These are phyloP conservation scores for Mormyrus lacerda DNA, from an alignment of 2,113 vertebrate genomes.

Conservation along the genomic window DNA sequence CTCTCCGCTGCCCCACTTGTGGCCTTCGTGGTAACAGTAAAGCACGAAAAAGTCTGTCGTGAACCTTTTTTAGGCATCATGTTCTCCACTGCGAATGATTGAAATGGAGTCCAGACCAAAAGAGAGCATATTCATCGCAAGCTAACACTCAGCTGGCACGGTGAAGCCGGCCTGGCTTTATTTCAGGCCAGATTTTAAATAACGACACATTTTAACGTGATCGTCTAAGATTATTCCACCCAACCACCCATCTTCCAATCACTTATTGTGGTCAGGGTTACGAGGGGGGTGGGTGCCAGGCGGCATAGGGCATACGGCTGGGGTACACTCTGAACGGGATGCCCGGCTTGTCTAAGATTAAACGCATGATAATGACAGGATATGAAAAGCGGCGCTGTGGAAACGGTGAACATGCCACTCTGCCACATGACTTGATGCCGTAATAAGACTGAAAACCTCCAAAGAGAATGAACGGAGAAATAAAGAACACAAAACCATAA, in stretches of 20 bases:
- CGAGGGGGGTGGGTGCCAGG: neutral
- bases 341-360: neutral
- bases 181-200: slow-evolving; percentile 46
- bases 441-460: slow-evolving; percentile 27
- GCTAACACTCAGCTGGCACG: slow-evolving; percentile 57
- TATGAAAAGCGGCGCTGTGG: slow-evolving; percentile 42
- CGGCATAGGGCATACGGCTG: neutral
- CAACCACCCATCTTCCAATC: neutral
- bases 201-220: slow-evolving; percentile 17
- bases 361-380: slow-evolving; percentile 41
- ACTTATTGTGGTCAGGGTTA: neutral
- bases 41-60: slow-evolving; percentile 22
- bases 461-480: neutral
- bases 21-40: slow-evolving; percentile 45
- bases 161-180: slow-evolving; percentile 31
- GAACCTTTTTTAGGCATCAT: slow-evolving; percentile 37
- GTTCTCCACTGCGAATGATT: slow-evolving; percentile 41
- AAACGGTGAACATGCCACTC: slow-evolving; percentile 26
- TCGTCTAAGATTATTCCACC: neutral
- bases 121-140: slow-evolving; percentile 44
- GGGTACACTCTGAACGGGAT: neutral
- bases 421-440: slow-evolving; percentile 33
- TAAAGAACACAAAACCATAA: neutral
- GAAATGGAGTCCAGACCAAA: slow-evolving; percentile 56
- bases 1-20: slow-evolving; percentile 54